Conservation (phyloP, 2,888 invertebrate genomes). For the Girardia tigrina region DNA sequence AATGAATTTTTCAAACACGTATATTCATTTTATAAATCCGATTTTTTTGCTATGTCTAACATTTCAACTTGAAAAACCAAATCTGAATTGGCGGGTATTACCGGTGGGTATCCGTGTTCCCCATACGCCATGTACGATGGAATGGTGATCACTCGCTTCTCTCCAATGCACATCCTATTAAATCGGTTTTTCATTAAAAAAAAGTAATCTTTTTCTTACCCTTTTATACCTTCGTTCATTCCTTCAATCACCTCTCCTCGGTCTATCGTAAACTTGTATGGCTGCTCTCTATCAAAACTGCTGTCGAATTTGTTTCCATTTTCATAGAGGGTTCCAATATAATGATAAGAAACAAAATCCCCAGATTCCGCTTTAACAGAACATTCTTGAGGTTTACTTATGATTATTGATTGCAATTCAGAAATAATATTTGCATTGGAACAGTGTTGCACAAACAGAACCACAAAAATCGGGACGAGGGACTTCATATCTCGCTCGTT, state of each 20-base stretch:
- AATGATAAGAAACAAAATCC: neutral
- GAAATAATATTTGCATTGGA: neutral
- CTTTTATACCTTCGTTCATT: neutral
- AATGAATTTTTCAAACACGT: neutral
- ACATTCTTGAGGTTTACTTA: neutral
- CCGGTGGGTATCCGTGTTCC: neutral
- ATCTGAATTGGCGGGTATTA: neutral
- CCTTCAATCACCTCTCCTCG: neutral
- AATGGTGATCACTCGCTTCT: neutral
- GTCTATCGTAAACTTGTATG: neutral
- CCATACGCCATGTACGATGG: neutral
- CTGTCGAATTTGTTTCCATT: conserved; percentile 21
- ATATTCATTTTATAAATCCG: neutral
- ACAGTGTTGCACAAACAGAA: neutral
- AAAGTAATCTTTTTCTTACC: too few species aligned
- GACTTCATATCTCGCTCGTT: too few species aligned
- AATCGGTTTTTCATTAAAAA: too few species aligned
- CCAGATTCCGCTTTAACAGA: neutral
- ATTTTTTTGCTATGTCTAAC: neutral
- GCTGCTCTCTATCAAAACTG: neutral
- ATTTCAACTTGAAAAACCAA: neutral
- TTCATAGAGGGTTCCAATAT: neutral
- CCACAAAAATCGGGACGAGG: neutral
- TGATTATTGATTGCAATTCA: neutral
- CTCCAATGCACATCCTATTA: neutral